These are phyloP conservation scores for Calycopis cecrops DNA, from an alignment of 1,140 invertebrate genomes.

Conservation along the genomic window DNA sequence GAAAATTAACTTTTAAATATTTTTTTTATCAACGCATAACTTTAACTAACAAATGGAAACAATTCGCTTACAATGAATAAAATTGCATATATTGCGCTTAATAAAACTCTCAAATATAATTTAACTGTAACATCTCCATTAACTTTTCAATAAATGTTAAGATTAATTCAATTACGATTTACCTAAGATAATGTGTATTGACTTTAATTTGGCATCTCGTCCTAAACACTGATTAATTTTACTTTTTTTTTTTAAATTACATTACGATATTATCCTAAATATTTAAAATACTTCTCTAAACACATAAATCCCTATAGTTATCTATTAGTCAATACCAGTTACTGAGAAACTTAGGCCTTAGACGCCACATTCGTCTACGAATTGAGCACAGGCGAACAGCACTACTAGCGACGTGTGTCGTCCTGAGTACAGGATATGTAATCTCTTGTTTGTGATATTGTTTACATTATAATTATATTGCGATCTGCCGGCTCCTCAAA, in stretches of 20 bases:
- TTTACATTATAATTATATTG: conserved; percentile 58
- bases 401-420: conserved; percentile 50
- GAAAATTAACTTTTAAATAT: conserved; percentile 59
- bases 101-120: conserved; percentile 75
- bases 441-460: conserved; percentile 58
- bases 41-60: conserved; percentile 74
- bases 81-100: conserved; percentile 70
- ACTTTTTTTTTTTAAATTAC: conserved; percentile 46
- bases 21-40: conserved; percentile 62
- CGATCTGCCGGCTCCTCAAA: conserved; percentile 45
- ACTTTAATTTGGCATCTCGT: conserved; percentile 74
- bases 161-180: conserved; percentile 71
- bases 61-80: conserved; percentile 71
- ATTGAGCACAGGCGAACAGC: conserved; percentile 43
- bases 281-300: conserved; percentile 75
- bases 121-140: conserved; percentile 73
- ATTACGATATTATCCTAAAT: conserved; percentile 58
- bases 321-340: conserved; percentile 69
- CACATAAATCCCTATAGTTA: conserved; percentile 72
- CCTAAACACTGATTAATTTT: conserved; percentile 68
- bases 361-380: conserved; percentile 45
- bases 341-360: conserved; percentile 65
- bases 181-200: conserved; percentile 75
- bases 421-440: conserved; percentile 64
- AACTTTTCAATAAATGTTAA: conserved; percentile 73